phyloP scores from a whole-genome alignment of 1,140 invertebrate genomes.

The Sesamia nonagrioides region DNA sequence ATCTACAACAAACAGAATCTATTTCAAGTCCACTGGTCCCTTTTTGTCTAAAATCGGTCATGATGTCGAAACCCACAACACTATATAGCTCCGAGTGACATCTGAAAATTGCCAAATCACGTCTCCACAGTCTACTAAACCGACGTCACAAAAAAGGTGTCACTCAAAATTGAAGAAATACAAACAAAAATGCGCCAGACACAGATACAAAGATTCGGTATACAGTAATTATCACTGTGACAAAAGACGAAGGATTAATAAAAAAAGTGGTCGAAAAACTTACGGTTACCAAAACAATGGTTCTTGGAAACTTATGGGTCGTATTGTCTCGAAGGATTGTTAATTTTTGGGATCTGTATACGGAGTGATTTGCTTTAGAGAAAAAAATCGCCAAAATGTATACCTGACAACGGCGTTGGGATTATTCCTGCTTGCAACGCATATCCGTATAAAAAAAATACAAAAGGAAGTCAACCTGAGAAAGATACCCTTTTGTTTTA shows the following conservation, averaged over 20 bases:
- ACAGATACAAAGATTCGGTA: constrained; percentile 12
- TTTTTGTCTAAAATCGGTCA: constrained; percentile 4
- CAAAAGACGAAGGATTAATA: constrained; percentile 10
- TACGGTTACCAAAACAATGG: constrained; percentile 71
- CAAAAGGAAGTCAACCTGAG: too few species aligned
- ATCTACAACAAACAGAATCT: background rate
- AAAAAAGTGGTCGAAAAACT: constrained; percentile 54
- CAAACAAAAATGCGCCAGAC: constrained; percentile 19
- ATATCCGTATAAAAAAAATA: too few species aligned
- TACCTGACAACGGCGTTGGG: too few species aligned
- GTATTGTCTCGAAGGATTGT: constrained; percentile 68
- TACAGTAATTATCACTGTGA: constrained; percentile 35
- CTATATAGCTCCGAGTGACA: background rate
- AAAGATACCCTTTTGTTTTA: too few species aligned
- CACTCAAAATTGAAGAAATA: constrained; percentile 33
- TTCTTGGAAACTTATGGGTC: constrained; percentile 67
- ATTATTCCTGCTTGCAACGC: too few species aligned
- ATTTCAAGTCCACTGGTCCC: background rate
- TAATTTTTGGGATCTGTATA: constrained; percentile 58
- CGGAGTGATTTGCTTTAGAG: background rate
- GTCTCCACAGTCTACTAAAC: background rate
- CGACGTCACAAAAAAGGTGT: constrained; percentile 30
- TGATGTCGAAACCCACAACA: background rate
- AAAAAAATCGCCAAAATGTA: too few species aligned
- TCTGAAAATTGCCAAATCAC: constrained; percentile 30